Conservation (phyloP, 92 coral and sea anemone genomes). For the Virgularia gustaviana region DNA sequence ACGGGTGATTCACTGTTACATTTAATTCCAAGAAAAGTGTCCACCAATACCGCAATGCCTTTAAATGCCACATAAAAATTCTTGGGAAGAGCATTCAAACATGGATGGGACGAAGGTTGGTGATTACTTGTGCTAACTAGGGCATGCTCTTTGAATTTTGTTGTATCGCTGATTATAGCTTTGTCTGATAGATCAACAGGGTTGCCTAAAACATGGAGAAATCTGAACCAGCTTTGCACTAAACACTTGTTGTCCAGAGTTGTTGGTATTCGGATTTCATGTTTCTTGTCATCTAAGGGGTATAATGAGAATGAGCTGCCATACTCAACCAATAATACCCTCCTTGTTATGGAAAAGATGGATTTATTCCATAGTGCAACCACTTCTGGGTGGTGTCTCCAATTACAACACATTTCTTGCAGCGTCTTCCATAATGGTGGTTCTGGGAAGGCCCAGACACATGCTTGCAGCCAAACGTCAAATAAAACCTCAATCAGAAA, state of each 20-base stretch:
- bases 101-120: conserved; percentile 77
- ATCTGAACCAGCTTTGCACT: conserved; percentile 93
- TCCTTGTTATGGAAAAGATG: conserved; percentile 64
- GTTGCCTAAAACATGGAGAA: conserved; percentile 88
- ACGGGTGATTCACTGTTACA: conserved; percentile 82
- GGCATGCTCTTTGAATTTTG: conserved; percentile 92
- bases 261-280: conserved; percentile 77
- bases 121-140: conserved; percentile 66
- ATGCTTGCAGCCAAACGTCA: conserved; percentile 93
- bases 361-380: conserved; percentile 89
- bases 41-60: conserved; percentile 74
- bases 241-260: conserved; percentile 62
- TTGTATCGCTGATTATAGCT: conserved; percentile 73
- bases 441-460: conserved; percentile 75
- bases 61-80: conserved; percentile 90
- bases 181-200: conserved; percentile 89
- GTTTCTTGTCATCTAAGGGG: conserved; percentile 58
- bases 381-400: conserved; percentile 94
- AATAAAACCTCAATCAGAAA: conserved; percentile 69
- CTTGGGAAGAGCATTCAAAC: conserved; percentile 76
- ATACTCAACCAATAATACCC: conserved; percentile 76
- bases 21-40: conserved; percentile 64
- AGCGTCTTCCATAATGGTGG: conserved; percentile 96
- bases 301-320: conserved; percentile 76
- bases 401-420: conserved; percentile 86